These are phyloP conservation scores for Vireo griseus DNA, from an alignment of 2,797 vertebrate species.

Conservation along the genomic window DNA sequence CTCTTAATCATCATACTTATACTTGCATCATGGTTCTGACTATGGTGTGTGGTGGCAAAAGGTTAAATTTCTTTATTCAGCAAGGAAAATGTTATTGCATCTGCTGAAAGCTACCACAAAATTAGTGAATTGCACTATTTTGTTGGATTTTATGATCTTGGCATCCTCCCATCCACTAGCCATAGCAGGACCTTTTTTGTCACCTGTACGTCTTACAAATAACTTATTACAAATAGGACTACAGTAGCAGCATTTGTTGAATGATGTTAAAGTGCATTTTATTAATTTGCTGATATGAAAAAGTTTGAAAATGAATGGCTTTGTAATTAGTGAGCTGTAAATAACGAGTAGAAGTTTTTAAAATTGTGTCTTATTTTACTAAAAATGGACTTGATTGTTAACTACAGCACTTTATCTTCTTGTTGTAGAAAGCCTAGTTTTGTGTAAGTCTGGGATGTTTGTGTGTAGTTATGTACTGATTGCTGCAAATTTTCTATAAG, in stretches of 20 bases:
- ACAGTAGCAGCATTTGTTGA: slow-evolving; percentile 15
- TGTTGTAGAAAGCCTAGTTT: slow-evolving; percentile 67
- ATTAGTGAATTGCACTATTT: slow-evolving; percentile 58
- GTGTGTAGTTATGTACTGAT: slow-evolving; percentile 72
- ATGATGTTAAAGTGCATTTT: slow-evolving; percentile 37
- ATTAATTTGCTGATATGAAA: slow-evolving; percentile 32
- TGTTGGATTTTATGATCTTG: slow-evolving; percentile 65
- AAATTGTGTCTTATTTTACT: slow-evolving; percentile 42
- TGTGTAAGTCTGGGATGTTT: slow-evolving; percentile 71
- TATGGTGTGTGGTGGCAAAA: slow-evolving; percentile 70
- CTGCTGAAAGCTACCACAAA: slow-evolving; percentile 65
- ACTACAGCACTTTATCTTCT: slow-evolving; percentile 54
- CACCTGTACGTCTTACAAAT: slow-evolving; percentile 63
- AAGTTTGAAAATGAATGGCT: slow-evolving; percentile 28
- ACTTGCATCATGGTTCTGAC: slow-evolving; percentile 64
- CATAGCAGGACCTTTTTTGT: slow-evolving; percentile 68
- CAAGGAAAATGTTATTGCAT: slow-evolving; percentile 27
- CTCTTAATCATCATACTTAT: slow-evolving; percentile 51
- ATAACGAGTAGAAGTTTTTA: slow-evolving; percentile 42
- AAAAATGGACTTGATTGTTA: slow-evolving; percentile 54
- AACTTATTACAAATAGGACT: slow-evolving; percentile 43
- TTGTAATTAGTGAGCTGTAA: slow-evolving; percentile 60
- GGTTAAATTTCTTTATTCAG: slow-evolving; percentile 57
- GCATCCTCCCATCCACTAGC: slow-evolving; percentile 68
- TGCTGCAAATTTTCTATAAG: slow-evolving; percentile 78